Evolutionary conservation across 2,113 vertebrate genomes (phyloP).

Genomic region (Brevimyrus niger): DNA sequence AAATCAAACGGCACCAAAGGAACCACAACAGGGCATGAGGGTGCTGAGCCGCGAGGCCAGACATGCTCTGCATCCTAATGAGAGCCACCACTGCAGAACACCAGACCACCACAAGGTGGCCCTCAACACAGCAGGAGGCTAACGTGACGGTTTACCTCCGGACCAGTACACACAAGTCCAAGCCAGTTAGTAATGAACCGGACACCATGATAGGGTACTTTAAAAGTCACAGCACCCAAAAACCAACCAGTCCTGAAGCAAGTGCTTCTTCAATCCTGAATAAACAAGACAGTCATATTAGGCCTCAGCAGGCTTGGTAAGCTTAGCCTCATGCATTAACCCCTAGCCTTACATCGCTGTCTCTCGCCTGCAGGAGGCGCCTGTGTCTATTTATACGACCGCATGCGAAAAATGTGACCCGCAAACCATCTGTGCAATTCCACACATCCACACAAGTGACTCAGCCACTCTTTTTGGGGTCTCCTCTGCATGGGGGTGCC

Average conservation of each 20-base stretch:
- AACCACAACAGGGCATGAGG: background rate
- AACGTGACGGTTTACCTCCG: background rate
- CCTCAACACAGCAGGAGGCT: background rate
- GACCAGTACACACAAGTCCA: background rate
- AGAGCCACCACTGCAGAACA: conserved; percentile 15
- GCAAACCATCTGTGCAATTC: background rate
- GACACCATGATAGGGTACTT: background rate
- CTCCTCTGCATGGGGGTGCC: background rate
- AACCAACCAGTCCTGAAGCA: background rate
- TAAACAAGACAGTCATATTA: background rate
- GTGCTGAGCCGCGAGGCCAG: background rate
- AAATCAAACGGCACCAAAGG: background rate
- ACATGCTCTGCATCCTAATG: conserved; percentile 30
- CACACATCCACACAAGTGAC: background rate
- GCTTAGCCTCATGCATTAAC: background rate
- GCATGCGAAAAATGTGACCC: background rate
- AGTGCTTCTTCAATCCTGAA: background rate
- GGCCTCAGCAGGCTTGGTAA: background rate
- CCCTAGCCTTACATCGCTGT: background rate
- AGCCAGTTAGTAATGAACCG: background rate
- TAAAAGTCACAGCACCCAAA: background rate
- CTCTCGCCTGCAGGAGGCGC: background rate
- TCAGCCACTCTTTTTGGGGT: background rate
- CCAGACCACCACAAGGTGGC: background rate
- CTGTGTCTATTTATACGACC: background rate